A percentile compares a stretch with the other conserved stretches of the same genome.
Conservation (phyloP, 2,113 vertebrate genomes). For the Brienomyrus brachyistius region DNA sequence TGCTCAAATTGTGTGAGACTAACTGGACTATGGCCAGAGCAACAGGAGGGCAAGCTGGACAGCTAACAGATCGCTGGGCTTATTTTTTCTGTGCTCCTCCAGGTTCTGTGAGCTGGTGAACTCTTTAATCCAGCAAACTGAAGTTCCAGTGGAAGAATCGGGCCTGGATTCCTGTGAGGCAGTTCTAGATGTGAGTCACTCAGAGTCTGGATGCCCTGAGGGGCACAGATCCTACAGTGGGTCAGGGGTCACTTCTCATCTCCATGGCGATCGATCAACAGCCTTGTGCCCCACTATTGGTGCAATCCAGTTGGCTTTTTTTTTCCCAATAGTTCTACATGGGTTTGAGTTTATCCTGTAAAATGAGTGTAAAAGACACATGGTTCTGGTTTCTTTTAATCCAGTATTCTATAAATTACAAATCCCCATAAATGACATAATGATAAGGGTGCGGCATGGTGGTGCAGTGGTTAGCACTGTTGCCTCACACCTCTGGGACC, state of each 20-base stretch:
- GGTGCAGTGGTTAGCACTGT: too few relatives aligned
- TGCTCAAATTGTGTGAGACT: neutral
- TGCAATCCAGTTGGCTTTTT: neutral
- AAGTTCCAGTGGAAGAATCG: conserved; percentile 37
- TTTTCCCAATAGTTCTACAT: neutral
- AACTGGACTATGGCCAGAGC: neutral
- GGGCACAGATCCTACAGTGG: neutral
- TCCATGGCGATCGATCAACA: neutral
- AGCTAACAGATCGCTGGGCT: neutral
- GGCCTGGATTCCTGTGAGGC: conserved; percentile 38
- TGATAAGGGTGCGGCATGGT: neutral
- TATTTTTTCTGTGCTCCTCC: neutral
- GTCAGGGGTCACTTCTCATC: neutral
- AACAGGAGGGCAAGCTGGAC: neutral
- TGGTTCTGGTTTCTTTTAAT: neutral
- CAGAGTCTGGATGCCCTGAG: neutral
- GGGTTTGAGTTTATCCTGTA: neutral
- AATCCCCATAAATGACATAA: neutral
- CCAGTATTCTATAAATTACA: neutral
- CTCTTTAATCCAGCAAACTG: conserved; percentile 61
- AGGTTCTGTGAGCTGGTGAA: conserved; percentile 80
- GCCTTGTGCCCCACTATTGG: neutral
- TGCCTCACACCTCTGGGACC: too few relatives aligned
- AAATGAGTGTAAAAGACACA: neutral
- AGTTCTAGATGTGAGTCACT: conserved; percentile 67